phyloP scores from a whole-genome alignment of 1,140 invertebrate species.

The Lutraria rhynchaena region DNA sequence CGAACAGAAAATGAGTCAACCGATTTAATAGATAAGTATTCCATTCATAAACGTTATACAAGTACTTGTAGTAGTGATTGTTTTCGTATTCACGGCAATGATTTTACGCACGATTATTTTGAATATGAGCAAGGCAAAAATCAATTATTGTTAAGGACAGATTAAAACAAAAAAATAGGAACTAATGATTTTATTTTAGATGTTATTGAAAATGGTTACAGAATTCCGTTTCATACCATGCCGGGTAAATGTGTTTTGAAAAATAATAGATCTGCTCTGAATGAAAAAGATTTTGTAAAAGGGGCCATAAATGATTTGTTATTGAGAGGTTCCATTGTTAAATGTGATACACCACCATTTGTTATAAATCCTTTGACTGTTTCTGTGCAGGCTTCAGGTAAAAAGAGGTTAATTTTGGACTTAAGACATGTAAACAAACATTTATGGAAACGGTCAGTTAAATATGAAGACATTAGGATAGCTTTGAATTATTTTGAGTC shows the following conservation, averaged over 20 bases:
- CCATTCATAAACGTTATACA: conserved; percentile 6
- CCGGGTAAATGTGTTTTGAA: no score
- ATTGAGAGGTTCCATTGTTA: no score
- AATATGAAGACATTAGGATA: conserved; percentile 20
- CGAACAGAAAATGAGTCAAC: neutral
- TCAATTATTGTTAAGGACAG: neutral
- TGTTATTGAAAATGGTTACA: no score
- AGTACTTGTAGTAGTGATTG: conserved; percentile 3
- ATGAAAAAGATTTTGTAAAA: no score
- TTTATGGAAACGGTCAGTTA: conserved; percentile 34
- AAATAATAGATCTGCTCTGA: no score
- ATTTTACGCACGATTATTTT: neutral
- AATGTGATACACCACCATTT: no score
- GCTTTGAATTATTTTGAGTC: conserved; percentile 13
- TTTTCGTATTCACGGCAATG: neutral
- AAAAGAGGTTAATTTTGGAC: conserved; percentile 46
- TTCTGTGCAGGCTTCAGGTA: conserved; percentile 6
- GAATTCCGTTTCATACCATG: no score
- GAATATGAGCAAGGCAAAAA: neutral
- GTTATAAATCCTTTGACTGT: no score
- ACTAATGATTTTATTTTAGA: no score
- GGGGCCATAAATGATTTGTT: no score
- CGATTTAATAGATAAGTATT: conserved; percentile 33
- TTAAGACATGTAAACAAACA: conserved; percentile 38
- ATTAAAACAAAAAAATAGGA: neutral